phyloP scores from a whole-genome alignment of 2,797 vertebrate species.

The Apogon hyalosoma region DNA sequence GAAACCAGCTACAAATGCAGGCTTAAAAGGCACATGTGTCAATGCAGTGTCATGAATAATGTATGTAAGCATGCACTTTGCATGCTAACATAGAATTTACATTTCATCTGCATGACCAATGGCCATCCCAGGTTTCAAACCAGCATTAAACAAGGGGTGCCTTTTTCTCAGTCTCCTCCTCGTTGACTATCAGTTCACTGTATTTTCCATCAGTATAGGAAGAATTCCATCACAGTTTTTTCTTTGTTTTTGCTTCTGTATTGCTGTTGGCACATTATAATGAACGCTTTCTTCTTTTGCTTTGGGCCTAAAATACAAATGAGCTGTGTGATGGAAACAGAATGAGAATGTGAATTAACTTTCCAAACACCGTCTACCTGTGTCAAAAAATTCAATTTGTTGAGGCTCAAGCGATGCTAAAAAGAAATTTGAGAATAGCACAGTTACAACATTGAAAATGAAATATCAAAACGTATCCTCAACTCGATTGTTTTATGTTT shows the following conservation, averaged over 20 bases:
- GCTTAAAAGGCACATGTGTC: no score
- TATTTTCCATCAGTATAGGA: no score
- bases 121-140: no score
- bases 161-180: no score
- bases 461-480: constrained; percentile 6
- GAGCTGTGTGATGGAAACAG: constrained; percentile 30
- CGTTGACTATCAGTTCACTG: no score
- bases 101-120: no score
- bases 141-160: no score
- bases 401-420: not conserved
- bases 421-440: constrained; percentile 4
- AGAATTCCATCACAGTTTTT: constrained; percentile 7
- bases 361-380: constrained; percentile 19
- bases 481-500: not conserved
- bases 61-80: no score
- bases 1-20: no score
- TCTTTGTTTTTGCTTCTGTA: constrained; percentile 32
- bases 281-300: constrained; percentile 42
- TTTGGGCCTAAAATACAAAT: constrained; percentile 46
- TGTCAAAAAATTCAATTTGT: constrained; percentile 8
- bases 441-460: not conserved
- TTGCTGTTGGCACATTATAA: constrained; percentile 44
- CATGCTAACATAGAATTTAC: no score
- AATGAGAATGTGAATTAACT: constrained; percentile 29
- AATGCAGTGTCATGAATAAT: no score